phyloP scores from a whole-genome alignment of 2,888 invertebrate genomes.

The Poecilus cupreus region DNA sequence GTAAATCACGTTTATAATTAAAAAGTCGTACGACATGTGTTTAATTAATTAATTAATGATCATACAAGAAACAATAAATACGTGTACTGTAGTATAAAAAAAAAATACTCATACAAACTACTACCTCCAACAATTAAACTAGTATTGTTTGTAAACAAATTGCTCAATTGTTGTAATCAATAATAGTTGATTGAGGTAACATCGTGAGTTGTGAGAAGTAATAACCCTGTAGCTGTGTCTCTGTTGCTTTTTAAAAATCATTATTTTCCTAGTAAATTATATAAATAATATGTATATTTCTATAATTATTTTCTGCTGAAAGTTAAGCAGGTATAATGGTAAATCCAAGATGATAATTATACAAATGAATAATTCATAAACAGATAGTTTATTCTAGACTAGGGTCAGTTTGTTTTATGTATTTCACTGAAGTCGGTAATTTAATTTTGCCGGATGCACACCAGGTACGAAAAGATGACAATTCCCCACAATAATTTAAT shows the following conservation, averaged over 20 bases:
- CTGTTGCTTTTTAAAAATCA: conserved; percentile 5
- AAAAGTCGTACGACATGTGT: conserved; percentile 43
- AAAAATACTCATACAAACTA: not conserved
- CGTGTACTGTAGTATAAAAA: not conserved
- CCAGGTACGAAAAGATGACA: conserved; percentile 36
- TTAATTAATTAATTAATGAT: conserved; percentile 48
- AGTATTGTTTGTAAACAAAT: conserved; percentile 9
- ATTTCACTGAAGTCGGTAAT: conserved; percentile 44
- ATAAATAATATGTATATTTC: conserved; percentile 41
- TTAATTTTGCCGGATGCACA: conserved; percentile 48
- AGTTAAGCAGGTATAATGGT: conserved; percentile 26
- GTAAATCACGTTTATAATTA: conserved; percentile 56
- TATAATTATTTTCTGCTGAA: conserved; percentile 48
- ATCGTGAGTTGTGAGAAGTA: not conserved
- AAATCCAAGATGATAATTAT: conserved; percentile 45
- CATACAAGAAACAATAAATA: not conserved
- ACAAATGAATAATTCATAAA: conserved; percentile 55
- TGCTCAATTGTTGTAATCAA: not conserved
- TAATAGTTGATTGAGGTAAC: not conserved
- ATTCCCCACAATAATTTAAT: conserved; percentile 22
- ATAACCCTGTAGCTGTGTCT: not conserved
- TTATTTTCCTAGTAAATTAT: conserved; percentile 40
- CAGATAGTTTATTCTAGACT: not conserved
- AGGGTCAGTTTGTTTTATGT: conserved; percentile 15
- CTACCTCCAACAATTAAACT: not conserved